Base-by-base conservation (phyloP, 1,140 invertebrate species). In the Micrasema minimum region DNA sequence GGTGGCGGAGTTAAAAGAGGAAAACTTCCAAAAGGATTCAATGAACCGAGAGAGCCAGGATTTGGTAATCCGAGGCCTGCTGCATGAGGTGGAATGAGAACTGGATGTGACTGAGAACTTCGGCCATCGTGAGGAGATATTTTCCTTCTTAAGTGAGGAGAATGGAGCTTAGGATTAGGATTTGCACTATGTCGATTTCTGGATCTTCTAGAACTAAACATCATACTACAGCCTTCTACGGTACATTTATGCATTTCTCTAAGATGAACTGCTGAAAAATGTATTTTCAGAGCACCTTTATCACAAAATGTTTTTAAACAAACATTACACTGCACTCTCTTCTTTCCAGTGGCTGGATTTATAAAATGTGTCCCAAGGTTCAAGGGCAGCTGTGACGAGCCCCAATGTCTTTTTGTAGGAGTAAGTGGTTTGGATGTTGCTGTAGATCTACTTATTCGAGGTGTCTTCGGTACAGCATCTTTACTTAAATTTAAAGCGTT, bases 211-310 rank as follows among this genome's bases (percentile, higher is more conserved):
- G 96, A 98, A 80, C 96, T 98, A 80, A 99, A 99, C 94, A 98
- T 98, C 95, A 99, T 99, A 79, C 94, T 98, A 83, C 98, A 99
- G 0, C 98, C 97, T 77, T 96, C 93, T 0, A 99, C 96, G 0
- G 97, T 98, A 80, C 98, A 99, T 81, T 96, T 97, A 82, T 99
- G 98, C 97, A 99, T 99, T 86, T 99, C 98, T 16, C 96, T 89
- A 66, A 99, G 81, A 82, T 99, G 98, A 5, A 99, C 98, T 0
- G 98, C 98, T 50, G 96, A 99, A 79, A 99, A 99, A 80, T 99
- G 98, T 20, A 99, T 99, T 84, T 99, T 99, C 0, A 99, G 86
- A 0, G 98, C 98, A 61, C 97, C 97, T 86, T 99, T 99, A 86
- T 99, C 98, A 87, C 98, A 99, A 85, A 99, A 99, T 26, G 97